Evolutionary conservation across 2,888 invertebrate species (phyloP).

Genomic region (Dynastes grantii): DNA sequence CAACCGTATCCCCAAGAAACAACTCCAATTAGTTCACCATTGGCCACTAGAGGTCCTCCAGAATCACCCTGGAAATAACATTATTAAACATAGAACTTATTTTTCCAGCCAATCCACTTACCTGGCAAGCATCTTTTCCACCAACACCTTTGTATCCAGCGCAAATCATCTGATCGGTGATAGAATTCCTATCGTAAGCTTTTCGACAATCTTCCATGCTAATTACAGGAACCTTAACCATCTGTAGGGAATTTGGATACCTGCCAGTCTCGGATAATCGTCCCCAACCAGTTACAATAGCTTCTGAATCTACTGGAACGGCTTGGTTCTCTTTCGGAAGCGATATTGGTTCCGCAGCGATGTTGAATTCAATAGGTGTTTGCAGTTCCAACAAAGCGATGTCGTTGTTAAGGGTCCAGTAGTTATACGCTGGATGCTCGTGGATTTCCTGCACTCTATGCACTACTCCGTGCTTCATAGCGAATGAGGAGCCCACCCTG

Average conservation of each 20-base stretch:
- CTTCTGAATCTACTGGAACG: constrained; percentile 41
- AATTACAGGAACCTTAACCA: constrained; percentile 41
- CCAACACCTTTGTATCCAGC: constrained; percentile 78
- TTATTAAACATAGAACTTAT: background rate
- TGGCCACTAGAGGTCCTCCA: constrained; percentile 56
- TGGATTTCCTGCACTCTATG: background rate
- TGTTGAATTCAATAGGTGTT: constrained; percentile 57
- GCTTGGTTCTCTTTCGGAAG: constrained; percentile 45
- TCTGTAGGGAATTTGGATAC: constrained; percentile 24
- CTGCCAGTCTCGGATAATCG: background rate
- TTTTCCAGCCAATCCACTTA: constrained; percentile 63
- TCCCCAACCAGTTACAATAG: constrained; percentile 57
- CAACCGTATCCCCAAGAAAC: constrained; percentile 93
- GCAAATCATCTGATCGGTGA: constrained; percentile 86
- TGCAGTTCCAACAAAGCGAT: constrained; percentile 49
- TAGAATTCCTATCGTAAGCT: background rate
- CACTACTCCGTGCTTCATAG: background rate
- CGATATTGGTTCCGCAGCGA: constrained; percentile 68
- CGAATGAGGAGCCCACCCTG: constrained; percentile 4
- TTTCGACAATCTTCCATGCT: constrained; percentile 17
- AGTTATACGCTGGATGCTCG: constrained; percentile 6
- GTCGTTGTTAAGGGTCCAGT: constrained; percentile 46
- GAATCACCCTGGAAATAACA: constrained; percentile 57
- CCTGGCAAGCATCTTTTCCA: constrained; percentile 88
- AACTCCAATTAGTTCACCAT: constrained; percentile 72